Base-by-base conservation (phyloP, 2,113 vertebrate genomes). In the Salvelinus alpinus region DNA sequence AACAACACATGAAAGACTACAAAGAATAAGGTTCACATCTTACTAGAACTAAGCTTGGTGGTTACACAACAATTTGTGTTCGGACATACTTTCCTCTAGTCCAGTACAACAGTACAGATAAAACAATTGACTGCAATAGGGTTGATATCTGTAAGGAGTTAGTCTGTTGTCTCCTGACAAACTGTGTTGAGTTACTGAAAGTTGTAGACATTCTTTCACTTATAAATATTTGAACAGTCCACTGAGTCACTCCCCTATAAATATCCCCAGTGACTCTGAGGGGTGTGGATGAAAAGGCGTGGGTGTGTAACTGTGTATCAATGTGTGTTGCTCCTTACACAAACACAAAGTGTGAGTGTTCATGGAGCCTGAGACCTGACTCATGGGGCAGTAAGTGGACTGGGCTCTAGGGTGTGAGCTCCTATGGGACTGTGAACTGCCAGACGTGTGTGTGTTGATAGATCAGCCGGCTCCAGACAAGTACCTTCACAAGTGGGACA, bases 401-500 rank as follows among this genome's bases (percentile, higher is more conserved):
- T 48, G n/a, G 38, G 22, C 16, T 51, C n/a, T 48, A 1, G 18
- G 18, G 9, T 73, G 18, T 51, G 11, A 71, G 31, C 54, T 51
- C 25, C 38, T 31, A 29, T 66, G 34, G 6, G 60, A 59, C 13
- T 67, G 29, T 34, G 18, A 6, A 34, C 16, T 16, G 31, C 27
- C 1, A 5, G 16, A 31, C 8, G 66, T 68, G 66, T 70, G 68
- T 48, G 38, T 47, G 68, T 70, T 1, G 18, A 12, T 47, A 14
- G 7, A 57, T 4, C 6, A 34, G 20, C 1, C 48, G n/a, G 27
- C n/a, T 67, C 65, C 29, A 34, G 54, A 81, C 38, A 9, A 44
- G 1, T 87, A 94, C 94, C 94, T 20, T 95, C 93, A 77, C 94
- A 95, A 60, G 88, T 91, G 3, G 94, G 94, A 73, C 94, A 95